Percentiles rank a stretch among this genome's conserved stretches.
These are phyloP conservation scores for Tauraco hartlaubi DNA, from an alignment of 2,797 vertebrate species.

Conservation along the genomic window DNA sequence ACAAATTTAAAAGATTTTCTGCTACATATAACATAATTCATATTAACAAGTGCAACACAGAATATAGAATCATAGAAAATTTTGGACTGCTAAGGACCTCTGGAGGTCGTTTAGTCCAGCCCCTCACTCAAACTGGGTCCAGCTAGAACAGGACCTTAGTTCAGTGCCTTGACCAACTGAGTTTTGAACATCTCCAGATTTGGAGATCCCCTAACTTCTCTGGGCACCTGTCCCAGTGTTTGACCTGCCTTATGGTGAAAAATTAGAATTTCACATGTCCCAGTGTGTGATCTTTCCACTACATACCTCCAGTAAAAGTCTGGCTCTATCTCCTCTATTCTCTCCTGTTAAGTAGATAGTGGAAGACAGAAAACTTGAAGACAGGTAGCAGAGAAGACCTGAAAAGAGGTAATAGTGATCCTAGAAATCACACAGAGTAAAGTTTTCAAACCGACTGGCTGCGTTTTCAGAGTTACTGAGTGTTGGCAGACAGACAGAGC, in stretches of 20 bases:
- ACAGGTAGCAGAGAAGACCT: not conserved
- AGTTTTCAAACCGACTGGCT: not conserved
- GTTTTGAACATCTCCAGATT: not conserved
- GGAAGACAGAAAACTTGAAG: not conserved
- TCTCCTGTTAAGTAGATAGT: not conserved
- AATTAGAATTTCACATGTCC: not conserved
- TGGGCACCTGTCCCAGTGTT: not conserved
- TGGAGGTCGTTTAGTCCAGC: not conserved
- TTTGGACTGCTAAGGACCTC: not conserved
- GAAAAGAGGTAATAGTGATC: not conserved
- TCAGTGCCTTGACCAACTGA: not conserved
- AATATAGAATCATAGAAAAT: not conserved
- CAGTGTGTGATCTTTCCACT: fast-evolving
- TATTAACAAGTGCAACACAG: not conserved
- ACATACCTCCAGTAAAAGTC: not conserved
- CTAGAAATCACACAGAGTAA: not conserved
- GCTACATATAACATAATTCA: not conserved
- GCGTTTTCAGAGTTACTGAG: not conserved
- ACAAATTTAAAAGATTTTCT: not conserved
- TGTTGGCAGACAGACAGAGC: not conserved
- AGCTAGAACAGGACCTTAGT: not conserved
- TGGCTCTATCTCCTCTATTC: not conserved
- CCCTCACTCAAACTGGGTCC: not conserved
- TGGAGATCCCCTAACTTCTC: not conserved
- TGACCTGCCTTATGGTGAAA: not conserved